phyloP scores from a whole-genome alignment of 92 coral and sea anemone species.

The Micromussa lordhowensis region DNA sequence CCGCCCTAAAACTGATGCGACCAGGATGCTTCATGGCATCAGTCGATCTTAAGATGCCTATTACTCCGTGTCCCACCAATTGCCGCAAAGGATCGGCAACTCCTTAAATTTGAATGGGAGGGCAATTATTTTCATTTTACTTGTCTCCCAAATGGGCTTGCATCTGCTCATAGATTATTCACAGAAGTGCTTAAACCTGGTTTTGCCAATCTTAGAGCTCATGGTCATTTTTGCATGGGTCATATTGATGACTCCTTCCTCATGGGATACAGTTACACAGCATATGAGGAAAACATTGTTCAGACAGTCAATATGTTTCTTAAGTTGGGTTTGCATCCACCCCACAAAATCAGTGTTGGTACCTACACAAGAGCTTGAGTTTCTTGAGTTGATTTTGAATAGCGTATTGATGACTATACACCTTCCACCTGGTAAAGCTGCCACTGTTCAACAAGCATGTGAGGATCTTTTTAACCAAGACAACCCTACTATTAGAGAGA shows the following conservation, averaged over 20 bases:
- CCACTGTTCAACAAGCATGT: conserved; percentile 20
- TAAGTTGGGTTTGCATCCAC: conserved; percentile 46
- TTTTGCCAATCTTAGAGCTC: background rate
- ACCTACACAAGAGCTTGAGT: conserved; percentile 25
- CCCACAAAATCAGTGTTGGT: conserved; percentile 33
- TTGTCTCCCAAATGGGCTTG: background rate
- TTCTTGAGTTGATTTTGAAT: conserved; percentile 36
- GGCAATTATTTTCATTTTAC: conserved; percentile 5
- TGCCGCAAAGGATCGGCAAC: conserved; percentile 14
- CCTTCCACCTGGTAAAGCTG: conserved; percentile 40
- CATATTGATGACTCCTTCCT: too few species aligned
- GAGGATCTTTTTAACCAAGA: too few species aligned
- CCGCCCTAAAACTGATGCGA: conserved; percentile 19
- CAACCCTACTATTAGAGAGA: too few species aligned
- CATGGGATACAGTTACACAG: background rate
- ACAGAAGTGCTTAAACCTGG: conserved; percentile 51
- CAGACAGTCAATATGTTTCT: conserved; percentile 12
- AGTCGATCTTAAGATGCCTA: conserved; percentile 42
- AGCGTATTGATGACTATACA: conserved; percentile 3
- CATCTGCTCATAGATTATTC: conserved; percentile 39
- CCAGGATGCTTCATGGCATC: conserved; percentile 7
- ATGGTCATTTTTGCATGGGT: too few species aligned
- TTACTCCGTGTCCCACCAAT: conserved; percentile 29
- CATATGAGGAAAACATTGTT: too few species aligned
- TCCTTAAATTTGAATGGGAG: conserved; percentile 26